A percentile compares a stretch with the other conserved stretches of the same genome.
Conservation (phyloP, 2,113 vertebrate genomes). For the Zapornia atra region DNA sequence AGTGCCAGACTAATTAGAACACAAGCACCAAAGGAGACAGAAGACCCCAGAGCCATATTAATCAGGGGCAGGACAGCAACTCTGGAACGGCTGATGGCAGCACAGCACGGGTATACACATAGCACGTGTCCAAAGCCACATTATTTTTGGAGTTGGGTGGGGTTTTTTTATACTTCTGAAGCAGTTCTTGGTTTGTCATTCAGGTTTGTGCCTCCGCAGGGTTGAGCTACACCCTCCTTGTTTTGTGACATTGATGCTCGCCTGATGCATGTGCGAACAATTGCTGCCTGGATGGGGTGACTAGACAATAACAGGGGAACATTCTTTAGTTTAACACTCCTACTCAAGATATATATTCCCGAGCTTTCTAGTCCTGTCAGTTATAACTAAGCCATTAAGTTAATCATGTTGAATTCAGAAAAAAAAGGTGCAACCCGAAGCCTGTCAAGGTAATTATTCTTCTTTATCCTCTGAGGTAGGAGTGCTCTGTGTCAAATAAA, state of each 20-base stretch:
- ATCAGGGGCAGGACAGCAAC: background rate
- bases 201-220: background rate
- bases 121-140: background rate
- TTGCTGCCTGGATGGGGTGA: background rate
- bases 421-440: background rate
- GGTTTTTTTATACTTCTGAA: background rate
- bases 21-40: background rate
- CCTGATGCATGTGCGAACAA: background rate
- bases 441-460: conserved; percentile 50
- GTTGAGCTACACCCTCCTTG: background rate
- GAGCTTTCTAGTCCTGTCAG: background rate
- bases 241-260: background rate
- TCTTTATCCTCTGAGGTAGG: conserved; percentile 60
- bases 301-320: background rate
- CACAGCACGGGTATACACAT: background rate
- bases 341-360: background rate
- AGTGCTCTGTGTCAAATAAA: conserved; percentile 72
- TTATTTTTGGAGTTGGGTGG: background rate
- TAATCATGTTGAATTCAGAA: conserved; percentile 13
- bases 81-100: background rate
- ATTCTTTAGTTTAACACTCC: background rate
- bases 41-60: background rate
- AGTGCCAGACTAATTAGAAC: background rate
- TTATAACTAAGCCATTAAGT: conserved; percentile 22
- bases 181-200: background rate